These are phyloP conservation scores for Clepsis dumicolana DNA, from an alignment of 2,888 invertebrate species.

Conservation along the genomic window DNA sequence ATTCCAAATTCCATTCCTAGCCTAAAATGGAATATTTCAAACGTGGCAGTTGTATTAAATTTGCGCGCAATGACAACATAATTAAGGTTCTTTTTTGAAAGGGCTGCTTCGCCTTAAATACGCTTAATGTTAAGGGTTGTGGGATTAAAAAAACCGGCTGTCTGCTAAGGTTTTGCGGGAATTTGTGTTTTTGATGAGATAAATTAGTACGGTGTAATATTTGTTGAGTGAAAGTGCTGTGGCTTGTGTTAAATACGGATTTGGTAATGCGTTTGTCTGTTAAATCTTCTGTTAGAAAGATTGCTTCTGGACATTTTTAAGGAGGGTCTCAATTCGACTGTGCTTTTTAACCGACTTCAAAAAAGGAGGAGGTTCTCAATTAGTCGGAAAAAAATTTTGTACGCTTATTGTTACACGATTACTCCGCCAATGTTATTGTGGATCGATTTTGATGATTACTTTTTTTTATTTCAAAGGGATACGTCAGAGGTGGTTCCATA, in stretches of 20 bases:
- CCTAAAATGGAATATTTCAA: slow-evolving; percentile 14
- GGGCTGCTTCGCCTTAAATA: neutral
- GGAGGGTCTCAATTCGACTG: too few relatives aligned
- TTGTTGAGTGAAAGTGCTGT: neutral
- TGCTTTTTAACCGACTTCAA: too few relatives aligned
- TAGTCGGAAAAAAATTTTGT: too few relatives aligned
- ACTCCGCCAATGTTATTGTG: too few relatives aligned
- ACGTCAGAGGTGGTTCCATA: too few relatives aligned
- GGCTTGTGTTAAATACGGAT: neutral
- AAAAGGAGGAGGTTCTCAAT: too few relatives aligned
- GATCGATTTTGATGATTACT: too few relatives aligned
- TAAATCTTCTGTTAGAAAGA: too few relatives aligned
- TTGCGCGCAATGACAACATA: neutral
- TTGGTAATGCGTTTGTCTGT: too few relatives aligned
- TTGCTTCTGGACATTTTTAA: too few relatives aligned
- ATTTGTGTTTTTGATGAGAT: slow-evolving; percentile 5
- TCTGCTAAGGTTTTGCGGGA: slow-evolving; percentile 5
- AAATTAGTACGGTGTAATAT: neutral
- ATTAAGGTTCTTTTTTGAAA: neutral
- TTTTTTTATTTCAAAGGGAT: too few relatives aligned
- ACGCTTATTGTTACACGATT: too few relatives aligned
- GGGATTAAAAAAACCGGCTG: slow-evolving; percentile 16
- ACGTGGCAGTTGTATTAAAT: neutral
- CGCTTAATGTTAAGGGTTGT: slow-evolving; percentile 10
- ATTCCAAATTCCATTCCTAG: slow-evolving; percentile 1